Conservation (phyloP, 92 coral and sea anemone genomes). For the Blastomussa wellsi region DNA sequence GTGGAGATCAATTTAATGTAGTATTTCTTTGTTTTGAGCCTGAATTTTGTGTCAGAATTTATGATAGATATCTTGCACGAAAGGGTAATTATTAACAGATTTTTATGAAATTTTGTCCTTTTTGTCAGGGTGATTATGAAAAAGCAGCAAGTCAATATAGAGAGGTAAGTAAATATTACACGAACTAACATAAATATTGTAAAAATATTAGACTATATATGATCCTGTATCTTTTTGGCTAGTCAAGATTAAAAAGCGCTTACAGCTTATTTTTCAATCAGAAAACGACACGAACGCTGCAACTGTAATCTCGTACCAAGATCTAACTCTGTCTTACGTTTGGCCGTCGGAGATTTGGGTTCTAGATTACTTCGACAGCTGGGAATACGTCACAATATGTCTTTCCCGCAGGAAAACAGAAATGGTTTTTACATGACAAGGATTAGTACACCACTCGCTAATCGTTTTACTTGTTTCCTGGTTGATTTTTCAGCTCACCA, state of each 20-base stretch:
- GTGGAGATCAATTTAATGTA: background rate
- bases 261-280: too few species aligned
- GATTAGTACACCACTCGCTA: background rate
- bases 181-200: background rate
- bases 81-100: background rate
- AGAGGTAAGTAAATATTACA: background rate
- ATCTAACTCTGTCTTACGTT: too few species aligned
- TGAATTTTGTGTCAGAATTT: background rate
- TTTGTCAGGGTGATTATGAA: conserved; percentile 1
- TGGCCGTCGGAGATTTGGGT: too few species aligned
- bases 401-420: too few species aligned
- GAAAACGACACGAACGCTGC: too few species aligned
- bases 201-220: too few species aligned
- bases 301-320: too few species aligned
- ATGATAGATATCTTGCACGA: background rate
- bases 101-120: background rate
- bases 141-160: conserved; percentile 4
- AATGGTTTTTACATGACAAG: too few species aligned
- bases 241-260: too few species aligned
- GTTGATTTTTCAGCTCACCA: conserved; percentile 6
- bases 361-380: too few species aligned
- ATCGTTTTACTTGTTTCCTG: background rate
- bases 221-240: background rate
- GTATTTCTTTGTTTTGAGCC: background rate
- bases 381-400: too few species aligned